Evolutionary conservation across 2,888 invertebrate species (phyloP).

Genomic region (Eucera pruinosa): DNA sequence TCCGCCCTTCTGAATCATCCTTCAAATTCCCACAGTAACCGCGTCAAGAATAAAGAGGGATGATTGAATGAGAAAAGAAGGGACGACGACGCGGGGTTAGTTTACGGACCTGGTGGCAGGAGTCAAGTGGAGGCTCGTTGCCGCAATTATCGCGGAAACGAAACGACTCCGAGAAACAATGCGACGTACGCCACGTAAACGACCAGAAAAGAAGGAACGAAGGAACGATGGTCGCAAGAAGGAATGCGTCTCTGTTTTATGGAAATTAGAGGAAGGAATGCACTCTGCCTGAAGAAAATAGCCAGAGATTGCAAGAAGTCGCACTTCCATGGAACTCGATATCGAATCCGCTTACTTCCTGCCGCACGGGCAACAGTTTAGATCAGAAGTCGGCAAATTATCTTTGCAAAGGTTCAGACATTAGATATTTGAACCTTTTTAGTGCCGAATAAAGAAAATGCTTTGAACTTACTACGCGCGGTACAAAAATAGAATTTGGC

Average conservation of each 20-base stretch:
- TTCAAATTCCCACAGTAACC: constrained; percentile 57
- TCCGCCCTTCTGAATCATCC: constrained; percentile 35
- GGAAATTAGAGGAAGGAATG: constrained; percentile 54
- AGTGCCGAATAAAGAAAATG: too few species aligned
- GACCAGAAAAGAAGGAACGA: constrained; percentile 11
- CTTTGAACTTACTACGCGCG: too few species aligned
- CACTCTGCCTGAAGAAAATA: constrained; percentile 18
- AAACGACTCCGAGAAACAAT: constrained; percentile 61
- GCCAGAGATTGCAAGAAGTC: constrained; percentile 1
- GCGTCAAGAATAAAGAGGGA: constrained; percentile 20
- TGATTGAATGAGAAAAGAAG: constrained; percentile 23
- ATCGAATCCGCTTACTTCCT: constrained; percentile 10
- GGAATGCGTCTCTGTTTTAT: constrained; percentile 40
- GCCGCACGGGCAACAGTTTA: neutral
- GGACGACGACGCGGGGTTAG: constrained; percentile 19
- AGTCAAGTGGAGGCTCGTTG: constrained; percentile 76
- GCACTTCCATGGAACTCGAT: constrained; percentile 27
- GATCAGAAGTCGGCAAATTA: neutral
- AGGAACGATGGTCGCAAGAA: constrained; percentile 11
- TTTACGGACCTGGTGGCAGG: constrained; percentile 66
- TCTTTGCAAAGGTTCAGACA: too few species aligned
- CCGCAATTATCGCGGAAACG: constrained; percentile 72
- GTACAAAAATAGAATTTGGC: too few species aligned
- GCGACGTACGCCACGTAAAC: constrained; percentile 43
- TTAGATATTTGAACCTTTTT: too few species aligned